A percentile compares a stretch with the other conserved stretches of the same genome.
phyloP scores from a whole-genome alignment of 2,113 vertebrate species.

The Bufo gargarizans region DNA sequence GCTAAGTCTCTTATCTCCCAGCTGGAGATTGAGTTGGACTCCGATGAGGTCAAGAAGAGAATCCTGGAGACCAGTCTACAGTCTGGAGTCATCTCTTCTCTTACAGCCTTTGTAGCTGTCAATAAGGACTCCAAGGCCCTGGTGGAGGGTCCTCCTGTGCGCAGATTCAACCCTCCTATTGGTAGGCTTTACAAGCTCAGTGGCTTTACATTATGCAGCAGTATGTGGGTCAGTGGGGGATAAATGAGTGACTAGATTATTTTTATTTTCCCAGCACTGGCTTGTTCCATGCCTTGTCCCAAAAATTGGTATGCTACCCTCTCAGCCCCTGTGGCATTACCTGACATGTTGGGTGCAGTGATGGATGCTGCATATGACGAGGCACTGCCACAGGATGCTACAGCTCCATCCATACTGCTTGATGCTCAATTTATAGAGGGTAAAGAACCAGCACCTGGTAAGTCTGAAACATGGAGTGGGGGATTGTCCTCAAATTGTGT shows the following conservation, averaged over 20 bases:
- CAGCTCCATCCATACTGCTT: too few relatives aligned
- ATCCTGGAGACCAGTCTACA: conserved; percentile 74
- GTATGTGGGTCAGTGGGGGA: background rate
- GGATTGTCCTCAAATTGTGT: too few relatives aligned
- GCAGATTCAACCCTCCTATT: conserved; percentile 62
- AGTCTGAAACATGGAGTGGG: too few relatives aligned
- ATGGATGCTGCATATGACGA: too few relatives aligned
- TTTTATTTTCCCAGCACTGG: background rate
- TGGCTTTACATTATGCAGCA: background rate
- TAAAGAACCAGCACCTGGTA: too few relatives aligned
- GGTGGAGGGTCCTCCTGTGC: conserved; percentile 69
- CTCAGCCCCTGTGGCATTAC: too few relatives aligned
- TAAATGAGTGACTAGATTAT: background rate
- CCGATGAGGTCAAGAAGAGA: conserved; percentile 61
- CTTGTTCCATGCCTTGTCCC: background rate
- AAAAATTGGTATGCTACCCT: too few relatives aligned
- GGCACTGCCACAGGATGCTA: too few relatives aligned
- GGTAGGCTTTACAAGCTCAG: background rate
- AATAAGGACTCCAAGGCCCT: conserved; percentile 64
- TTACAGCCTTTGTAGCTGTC: conserved; percentile 78
- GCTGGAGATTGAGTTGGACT: conserved; percentile 63
- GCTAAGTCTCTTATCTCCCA: conserved; percentile 73
- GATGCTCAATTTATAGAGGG: too few relatives aligned
- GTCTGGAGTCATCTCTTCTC: conserved; percentile 76
- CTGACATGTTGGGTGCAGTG: too few relatives aligned